A percentile compares a stretch with the other conserved stretches of the same genome.
These are phyloP conservation scores for Actinernus sp. DNA, from an alignment of 92 coral and sea anemone species.

Conservation along the genomic window DNA sequence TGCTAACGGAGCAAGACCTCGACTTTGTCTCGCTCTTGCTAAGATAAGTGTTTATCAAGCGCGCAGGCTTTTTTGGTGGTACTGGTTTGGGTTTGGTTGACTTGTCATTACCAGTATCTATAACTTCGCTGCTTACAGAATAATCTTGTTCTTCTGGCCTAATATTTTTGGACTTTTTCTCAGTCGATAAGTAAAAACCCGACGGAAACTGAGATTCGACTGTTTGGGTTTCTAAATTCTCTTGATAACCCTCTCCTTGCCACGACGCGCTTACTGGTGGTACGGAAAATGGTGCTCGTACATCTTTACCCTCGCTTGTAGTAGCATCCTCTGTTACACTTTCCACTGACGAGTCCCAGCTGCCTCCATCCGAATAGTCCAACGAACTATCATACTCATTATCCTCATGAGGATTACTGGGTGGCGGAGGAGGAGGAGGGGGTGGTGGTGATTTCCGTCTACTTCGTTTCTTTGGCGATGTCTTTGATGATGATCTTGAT, in stretches of 20 bases:
- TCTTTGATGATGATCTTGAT: constrained; percentile 19
- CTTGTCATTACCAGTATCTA: no score
- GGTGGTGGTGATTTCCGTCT: constrained; percentile 17
- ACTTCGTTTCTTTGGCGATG: constrained; percentile 32
- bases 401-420: constrained; percentile 53
- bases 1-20: constrained; percentile 3
- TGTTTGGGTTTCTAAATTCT: no score
- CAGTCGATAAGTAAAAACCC: no score
- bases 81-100: background rate
- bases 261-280: no score
- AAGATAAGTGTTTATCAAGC: background rate
- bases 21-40: no score
- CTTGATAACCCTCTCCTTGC: no score
- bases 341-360: constrained; percentile 43
- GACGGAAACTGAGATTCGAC: no score
- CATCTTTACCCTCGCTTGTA: background rate
- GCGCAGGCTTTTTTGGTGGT: constrained; percentile 22
- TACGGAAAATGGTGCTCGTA: no score
- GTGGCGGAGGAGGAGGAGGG: constrained; percentile 87
- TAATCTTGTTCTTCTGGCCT: no score
- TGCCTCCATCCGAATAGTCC: constrained; percentile 44
- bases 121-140: no score
- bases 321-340: constrained; percentile 2
- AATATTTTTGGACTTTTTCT: no score
- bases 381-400: constrained; percentile 39